Evolutionary conservation across 2,888 invertebrate genomes (phyloP).

Genomic region (Sphecodes monilicornis): DNA sequence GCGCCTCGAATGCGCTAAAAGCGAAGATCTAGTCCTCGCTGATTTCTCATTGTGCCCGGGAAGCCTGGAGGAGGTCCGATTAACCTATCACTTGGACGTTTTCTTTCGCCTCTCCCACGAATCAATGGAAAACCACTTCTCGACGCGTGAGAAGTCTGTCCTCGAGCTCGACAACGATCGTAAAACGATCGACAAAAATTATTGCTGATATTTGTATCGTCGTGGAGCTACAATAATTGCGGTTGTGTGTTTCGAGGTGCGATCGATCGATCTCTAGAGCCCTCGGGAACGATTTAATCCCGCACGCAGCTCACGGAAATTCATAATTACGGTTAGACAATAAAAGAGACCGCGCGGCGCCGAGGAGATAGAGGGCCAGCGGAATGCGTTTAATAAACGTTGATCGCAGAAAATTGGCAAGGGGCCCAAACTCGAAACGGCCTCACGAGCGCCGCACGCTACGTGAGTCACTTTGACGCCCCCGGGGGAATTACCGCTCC

Average conservation of each 20-base stretch:
- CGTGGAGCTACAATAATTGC: neutral
- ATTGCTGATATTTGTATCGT: neutral
- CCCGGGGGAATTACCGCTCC: slow-evolving; percentile 73
- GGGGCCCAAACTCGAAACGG: slow-evolving; percentile 64
- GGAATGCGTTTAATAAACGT: slow-evolving; percentile 70
- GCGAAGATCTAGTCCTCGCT: slow-evolving; percentile 47
- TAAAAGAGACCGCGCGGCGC: slow-evolving; percentile 33
- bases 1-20: slow-evolving; percentile 54
- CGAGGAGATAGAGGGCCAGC: slow-evolving; percentile 21
- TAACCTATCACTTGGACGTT: slow-evolving; percentile 38
- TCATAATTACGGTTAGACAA: slow-evolving; percentile 60
- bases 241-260: neutral
- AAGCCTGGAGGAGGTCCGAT: slow-evolving; percentile 39
- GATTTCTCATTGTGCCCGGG: slow-evolving; percentile 54
- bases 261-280: slow-evolving; percentile 26
- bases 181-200: neutral
- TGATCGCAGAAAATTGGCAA: slow-evolving; percentile 70
- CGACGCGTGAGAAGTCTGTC: neutral
- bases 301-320: slow-evolving; percentile 57
- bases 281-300: slow-evolving; percentile 38
- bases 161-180: neutral
- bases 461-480: slow-evolving; percentile 76
- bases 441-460: slow-evolving; percentile 56
- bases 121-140: neutral
- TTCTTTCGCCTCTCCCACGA: neutral